A percentile compares a stretch with the other conserved stretches of the same genome.
Evolutionary conservation across 2,888 invertebrate genomes (phyloP).

Genomic region (Tryphoninae sp.): DNA sequence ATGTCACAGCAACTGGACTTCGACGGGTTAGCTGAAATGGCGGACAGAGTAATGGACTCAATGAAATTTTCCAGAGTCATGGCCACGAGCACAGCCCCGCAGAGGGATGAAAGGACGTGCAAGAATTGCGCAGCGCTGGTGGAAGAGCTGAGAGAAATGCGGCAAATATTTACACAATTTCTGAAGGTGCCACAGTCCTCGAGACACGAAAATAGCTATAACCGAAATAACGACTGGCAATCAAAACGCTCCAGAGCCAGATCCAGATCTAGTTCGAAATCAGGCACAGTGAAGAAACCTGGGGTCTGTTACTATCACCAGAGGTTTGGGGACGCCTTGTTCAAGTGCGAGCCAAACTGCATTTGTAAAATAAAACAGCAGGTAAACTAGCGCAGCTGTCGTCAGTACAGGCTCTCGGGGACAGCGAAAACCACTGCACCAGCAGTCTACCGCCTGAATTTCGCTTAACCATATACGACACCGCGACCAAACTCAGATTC

Average conservation of each 20-base stretch:
- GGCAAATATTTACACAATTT: background rate
- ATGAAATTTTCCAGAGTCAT: background rate
- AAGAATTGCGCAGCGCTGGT: background rate
- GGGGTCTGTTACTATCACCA: background rate
- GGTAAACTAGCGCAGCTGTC: constrained; percentile 21
- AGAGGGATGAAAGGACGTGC: background rate
- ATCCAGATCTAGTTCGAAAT: background rate
- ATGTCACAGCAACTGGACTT: background rate
- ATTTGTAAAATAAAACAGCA: background rate
- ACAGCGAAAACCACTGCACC: background rate
- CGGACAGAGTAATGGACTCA: constrained; percentile 26
- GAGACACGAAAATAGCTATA: background rate
- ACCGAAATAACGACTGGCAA: background rate
- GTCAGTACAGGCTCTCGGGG: background rate
- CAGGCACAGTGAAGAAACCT: background rate
- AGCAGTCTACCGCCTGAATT: background rate
- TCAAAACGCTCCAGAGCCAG: background rate
- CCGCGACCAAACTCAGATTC: background rate
- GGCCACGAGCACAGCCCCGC: constrained; percentile 3
- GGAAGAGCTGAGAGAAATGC: background rate
- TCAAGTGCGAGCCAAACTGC: constrained; percentile 1
- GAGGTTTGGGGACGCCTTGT: background rate
- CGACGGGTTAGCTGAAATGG: constrained; percentile 29
- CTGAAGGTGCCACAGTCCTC: background rate
- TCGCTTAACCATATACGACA: background rate